Base-by-base conservation (phyloP, 2,113 vertebrate genomes). In the Hystrix cristata region DNA sequence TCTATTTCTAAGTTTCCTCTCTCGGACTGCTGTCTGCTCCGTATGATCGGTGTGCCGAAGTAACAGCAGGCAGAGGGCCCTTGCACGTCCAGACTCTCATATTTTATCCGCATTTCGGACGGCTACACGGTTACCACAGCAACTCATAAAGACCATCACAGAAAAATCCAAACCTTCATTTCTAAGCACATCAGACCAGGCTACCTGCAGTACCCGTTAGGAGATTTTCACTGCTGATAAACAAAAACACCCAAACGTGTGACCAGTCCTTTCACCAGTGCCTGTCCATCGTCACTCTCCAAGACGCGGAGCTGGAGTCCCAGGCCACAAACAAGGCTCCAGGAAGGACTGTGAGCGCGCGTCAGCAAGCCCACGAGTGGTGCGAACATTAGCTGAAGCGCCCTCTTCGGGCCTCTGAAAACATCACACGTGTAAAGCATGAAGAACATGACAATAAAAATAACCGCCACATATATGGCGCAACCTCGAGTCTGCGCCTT, bases 81-180 rank as follows among this genome's bases (percentile, higher is more conserved):
- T 53, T 2, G 1, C 23, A 93, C 67, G 71, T 60, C 65, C 90
- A 67, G 43, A 27, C 90, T 93, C 92, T 51, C 84, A 92, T 62
- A 38, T 96, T 92, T 92, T 46, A 92, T 71, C 72, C 89, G 88
- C 53, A 94, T 76, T 87, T 95, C 25, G 91, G 62, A 65, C 55
- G 92, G 82, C 46, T 51, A 64, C 18, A 48, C 34, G 43, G 96
- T 96, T 91, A 80, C 95, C 89, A 91, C 90, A 84, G 96, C 83
- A 97, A 96, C 95, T 62, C 79, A 76, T n/a, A 91, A 90, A 91
- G 83, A 94, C 38, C n/a, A 46, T 18, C 64, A 43, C 1, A 81
- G 94, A 57, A 85, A 90, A 95, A 89, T 93, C 78, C 90, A 87
- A 88, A 80, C 7, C 60, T 51, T 34, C 79, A 96, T 89, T 94